Evolutionary conservation across 2,113 vertebrate species (phyloP).

Genomic region (Cynoglossus semilaevis): DNA sequence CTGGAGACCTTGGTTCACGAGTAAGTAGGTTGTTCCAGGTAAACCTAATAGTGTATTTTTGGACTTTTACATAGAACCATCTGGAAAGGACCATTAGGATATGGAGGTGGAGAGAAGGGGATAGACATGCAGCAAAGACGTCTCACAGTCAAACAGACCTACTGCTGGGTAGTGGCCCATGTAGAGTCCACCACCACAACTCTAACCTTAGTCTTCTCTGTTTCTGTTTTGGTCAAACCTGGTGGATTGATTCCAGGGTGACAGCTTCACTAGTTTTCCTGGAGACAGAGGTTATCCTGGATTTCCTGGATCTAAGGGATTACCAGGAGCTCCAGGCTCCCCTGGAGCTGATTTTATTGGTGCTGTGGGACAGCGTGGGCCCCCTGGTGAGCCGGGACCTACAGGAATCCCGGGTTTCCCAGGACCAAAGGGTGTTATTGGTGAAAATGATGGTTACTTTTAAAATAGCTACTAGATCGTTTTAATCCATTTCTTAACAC

Average conservation of each 20-base stretch:
- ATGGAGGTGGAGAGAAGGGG: no score
- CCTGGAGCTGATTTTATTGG: conserved; percentile 78
- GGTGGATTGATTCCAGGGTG: conserved; percentile 75
- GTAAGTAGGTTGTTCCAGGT: conserved; percentile 37
- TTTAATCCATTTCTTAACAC: background rate
- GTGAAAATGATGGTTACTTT: conserved; percentile 56
- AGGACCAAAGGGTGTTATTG: conserved; percentile 78
- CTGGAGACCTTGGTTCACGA: conserved; percentile 55
- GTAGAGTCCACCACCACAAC: no score
- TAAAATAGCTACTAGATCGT: background rate
- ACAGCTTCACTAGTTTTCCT: conserved; percentile 68
- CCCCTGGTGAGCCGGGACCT: conserved; percentile 77
- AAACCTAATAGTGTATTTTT: background rate
- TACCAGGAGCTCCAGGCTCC: conserved; percentile 73
- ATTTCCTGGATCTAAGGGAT: conserved; percentile 76
- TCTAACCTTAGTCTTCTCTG: no score
- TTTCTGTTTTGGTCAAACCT: background rate
- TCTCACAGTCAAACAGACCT: no score
- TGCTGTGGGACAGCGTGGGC: conserved; percentile 76
- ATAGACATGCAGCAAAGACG: no score
- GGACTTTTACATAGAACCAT: background rate
- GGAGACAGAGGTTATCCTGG: conserved; percentile 84
- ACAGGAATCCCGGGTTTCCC: conserved; percentile 74
- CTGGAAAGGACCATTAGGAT: background rate
- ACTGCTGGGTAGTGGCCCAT: no score